These are phyloP conservation scores for Stegophylla sp. DNA, from an alignment of 2,888 invertebrate genomes.

Conservation along the genomic window DNA sequence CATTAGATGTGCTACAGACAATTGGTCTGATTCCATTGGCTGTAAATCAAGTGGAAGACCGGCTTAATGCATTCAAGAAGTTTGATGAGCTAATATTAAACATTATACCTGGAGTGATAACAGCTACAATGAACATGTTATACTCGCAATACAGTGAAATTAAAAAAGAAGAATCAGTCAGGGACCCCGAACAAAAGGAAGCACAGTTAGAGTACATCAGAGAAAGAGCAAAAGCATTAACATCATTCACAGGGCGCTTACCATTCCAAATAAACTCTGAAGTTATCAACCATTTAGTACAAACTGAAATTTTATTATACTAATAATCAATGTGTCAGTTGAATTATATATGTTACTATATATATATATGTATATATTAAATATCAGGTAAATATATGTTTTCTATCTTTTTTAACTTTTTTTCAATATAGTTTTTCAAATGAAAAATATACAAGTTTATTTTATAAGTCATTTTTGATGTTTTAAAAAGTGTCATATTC, in stretches of 20 bases:
- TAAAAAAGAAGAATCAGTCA: slow-evolving; percentile 31
- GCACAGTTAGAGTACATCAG: slow-evolving; percentile 51
- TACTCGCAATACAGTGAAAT: slow-evolving; percentile 41
- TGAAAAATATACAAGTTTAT: too few species aligned
- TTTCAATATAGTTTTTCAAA: too few species aligned
- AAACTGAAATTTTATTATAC: slow-evolving; percentile 95
- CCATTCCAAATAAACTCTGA: slow-evolving; percentile 95
- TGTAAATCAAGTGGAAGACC: slow-evolving; percentile 63
- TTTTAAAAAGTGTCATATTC: too few species aligned
- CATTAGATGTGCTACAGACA: slow-evolving; percentile 44
- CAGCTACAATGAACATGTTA: slow-evolving; percentile 54
- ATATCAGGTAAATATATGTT: too few species aligned
- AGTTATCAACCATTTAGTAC: slow-evolving; percentile 89
- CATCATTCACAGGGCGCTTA: slow-evolving; percentile 77
- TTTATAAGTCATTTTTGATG: too few species aligned
- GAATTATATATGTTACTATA: too few species aligned
- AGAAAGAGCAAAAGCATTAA: slow-evolving; percentile 43
- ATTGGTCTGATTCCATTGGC: slow-evolving; percentile 53
- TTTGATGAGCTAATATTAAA: slow-evolving; percentile 71
- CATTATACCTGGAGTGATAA: slow-evolving; percentile 43
- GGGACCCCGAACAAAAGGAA: slow-evolving; percentile 37
- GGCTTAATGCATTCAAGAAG: slow-evolving; percentile 63
- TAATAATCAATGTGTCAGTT: slow-evolving; percentile 65
- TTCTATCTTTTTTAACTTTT: too few species aligned
- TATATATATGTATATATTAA: too few species aligned